Evolutionary conservation across 2,888 invertebrate genomes (phyloP).

Genomic region (Lasiommata megera): DNA sequence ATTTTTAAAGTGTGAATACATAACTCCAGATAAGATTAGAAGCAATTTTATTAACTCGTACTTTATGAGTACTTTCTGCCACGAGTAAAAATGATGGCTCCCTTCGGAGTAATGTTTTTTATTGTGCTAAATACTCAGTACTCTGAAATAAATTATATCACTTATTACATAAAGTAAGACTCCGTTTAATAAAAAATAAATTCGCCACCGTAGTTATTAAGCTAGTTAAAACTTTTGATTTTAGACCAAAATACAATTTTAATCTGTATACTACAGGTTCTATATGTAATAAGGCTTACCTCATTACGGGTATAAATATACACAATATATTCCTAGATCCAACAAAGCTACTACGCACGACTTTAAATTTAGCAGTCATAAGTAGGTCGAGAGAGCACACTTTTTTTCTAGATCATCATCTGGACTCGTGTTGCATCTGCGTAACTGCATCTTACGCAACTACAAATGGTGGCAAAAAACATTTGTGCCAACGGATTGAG

Average conservation of each 20-base stretch:
- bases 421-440: conserved; percentile 48
- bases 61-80: neutral
- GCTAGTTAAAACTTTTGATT: too few relatives aligned
- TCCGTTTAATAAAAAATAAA: too few relatives aligned
- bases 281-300: too few relatives aligned
- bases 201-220: too few relatives aligned
- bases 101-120: too few relatives aligned
- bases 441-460: conserved; percentile 62
- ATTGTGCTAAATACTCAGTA: too few relatives aligned
- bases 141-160: too few relatives aligned
- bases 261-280: too few relatives aligned
- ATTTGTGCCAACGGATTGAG: conserved; percentile 39
- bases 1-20: conserved; percentile 21
- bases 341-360: neutral
- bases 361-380: conserved; percentile 51
- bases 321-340: neutral
- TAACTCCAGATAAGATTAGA: conserved; percentile 10
- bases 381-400: conserved; percentile 48
- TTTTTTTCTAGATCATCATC: conserved; percentile 49
- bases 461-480: conserved; percentile 48
- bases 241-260: too few relatives aligned
- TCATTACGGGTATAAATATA: too few relatives aligned
- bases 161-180: too few relatives aligned
- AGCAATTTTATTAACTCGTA: conserved; percentile 5
- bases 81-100: neutral